Base-by-base conservation (phyloP, 2,797 vertebrate species). In the Phalloptychus januarius region DNA sequence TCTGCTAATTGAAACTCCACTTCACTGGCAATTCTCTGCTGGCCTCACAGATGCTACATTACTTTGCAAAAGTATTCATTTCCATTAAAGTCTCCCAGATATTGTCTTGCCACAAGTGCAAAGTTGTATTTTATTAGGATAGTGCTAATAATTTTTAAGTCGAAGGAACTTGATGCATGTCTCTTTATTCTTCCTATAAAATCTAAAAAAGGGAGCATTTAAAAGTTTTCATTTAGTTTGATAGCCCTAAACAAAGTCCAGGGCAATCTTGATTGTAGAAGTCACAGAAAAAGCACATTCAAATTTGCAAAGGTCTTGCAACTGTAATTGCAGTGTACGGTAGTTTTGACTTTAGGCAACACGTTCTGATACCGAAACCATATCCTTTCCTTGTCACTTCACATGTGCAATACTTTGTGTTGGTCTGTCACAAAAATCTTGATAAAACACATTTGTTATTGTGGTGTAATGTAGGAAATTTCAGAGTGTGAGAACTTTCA, bases 1-100 rank as follows among this genome's bases (percentile, higher is more conserved):
- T 75, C 44, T 70, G 50, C 69, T 75, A 80, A 83, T 71, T 84
- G 42, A 88, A 81, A 79, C 48, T 42, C 45, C 56, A 67, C 31
- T 79, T 74, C 65, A 28, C 42, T 52, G 70, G 79, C 75, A 76
- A 75, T 83, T 52, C 78, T 86, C 48, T 44, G 28, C 83, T 80
- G 81, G 71, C 69, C 78, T 79, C 54, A 76, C 72, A 72, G 50
- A 69, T 54, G 50, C 18, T 38, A 38, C 31, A 61, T 61, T 61
- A 28, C n/a, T 58, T 58, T 58, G n/a, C 12, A 58, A 58, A 58
- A 5, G 12, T 58, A 58, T 58, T 15, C 0, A 58, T 58, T 31
- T 58, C 5, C 12, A 31, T 6, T 58, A 58, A 58, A 20, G 33
- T 65, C 38, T 38, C 13, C 54, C 18, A 8, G 15, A 65, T 65